Base-by-base conservation (phyloP, 2,888 invertebrate species). In the Drosophila pullipes region DNA sequence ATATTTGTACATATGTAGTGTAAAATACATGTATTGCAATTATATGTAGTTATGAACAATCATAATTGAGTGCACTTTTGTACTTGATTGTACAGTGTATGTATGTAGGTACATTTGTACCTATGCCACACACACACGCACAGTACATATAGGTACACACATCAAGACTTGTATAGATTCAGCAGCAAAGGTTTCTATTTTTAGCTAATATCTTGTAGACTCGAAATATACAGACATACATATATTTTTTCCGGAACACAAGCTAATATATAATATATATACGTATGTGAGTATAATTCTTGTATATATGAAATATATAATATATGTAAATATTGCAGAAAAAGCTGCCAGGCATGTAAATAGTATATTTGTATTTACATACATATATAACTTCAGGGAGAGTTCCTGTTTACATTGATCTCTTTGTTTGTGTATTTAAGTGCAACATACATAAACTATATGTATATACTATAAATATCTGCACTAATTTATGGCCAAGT, bases 111-210 rank as follows among this genome's bases (percentile, higher is more conserved):
- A 35, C 31, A 55, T 52, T 28, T 22, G 33, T 62, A 70, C 70
- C 69, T 66, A 70, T 69, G 49, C 25, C 47, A 47, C 25, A 47
- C 41, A 41, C 41, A 41, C 13, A 47, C 25, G 13, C 9, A 16
- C 25, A 9, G 25, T 50, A 63, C 68, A 69, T 59, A 72, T 79
- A 60, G 69, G 64, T 75, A 68, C 62, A 58, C 69, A 69, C 49
- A 67, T 75, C 63, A 67, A 72, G 3, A 9, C 31, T 58, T 31
- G 49, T 28, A 31, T 30, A 50, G 49, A 64, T 65, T 76, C 68
- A 76, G 78, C 68, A 81, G 85, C 84, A 77, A 31, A 70, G 64
- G 61, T 41, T 70, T 76, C 83, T 85, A 84, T 84, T 83, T 83
- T 64, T 84, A 85, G 85, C 64, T 57, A 66, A 76, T 76, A 79